Conservation (phyloP, 64 coral and sea anemone species). For the Catalaphyllia jardinei region DNA sequence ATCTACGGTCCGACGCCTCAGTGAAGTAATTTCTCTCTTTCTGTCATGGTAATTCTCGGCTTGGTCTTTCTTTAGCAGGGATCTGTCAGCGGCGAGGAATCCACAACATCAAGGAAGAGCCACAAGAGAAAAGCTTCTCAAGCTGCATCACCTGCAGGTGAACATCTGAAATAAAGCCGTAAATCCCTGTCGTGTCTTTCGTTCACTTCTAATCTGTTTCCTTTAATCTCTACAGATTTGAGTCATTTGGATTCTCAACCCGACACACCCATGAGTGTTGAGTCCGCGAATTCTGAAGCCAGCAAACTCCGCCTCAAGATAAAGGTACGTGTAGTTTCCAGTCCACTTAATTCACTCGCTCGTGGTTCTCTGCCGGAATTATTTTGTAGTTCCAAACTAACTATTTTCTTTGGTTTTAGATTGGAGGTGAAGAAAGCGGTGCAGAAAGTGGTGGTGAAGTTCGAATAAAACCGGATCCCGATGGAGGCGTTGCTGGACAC, state of each 20-base stretch:
- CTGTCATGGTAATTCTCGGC: neutral
- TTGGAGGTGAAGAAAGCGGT: constrained; percentile 80
- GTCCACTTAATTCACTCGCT: too few species aligned
- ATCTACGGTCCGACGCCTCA: too few species aligned
- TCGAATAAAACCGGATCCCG: constrained; percentile 51
- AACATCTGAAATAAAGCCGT: neutral
- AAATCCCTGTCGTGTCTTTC: neutral
- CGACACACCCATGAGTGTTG: constrained; percentile 83
- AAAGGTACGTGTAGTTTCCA: constrained; percentile 62
- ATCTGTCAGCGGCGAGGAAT: constrained; percentile 83
- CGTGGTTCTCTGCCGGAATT: too few species aligned
- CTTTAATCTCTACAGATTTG: neutral
- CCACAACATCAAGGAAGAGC: constrained; percentile 83
- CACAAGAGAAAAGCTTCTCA: constrained; percentile 82
- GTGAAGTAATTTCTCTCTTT: too few species aligned
- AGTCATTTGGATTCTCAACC: constrained; percentile 81
- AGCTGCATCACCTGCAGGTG: constrained; percentile 69
- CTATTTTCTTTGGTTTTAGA: constrained; percentile 36
- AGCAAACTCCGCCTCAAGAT: constrained; percentile 92
- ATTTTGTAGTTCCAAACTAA: too few species aligned
- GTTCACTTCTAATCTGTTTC: neutral
- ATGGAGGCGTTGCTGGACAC: constrained; percentile 23
- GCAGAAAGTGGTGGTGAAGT: constrained; percentile 62
- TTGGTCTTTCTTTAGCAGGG: constrained; percentile 28
- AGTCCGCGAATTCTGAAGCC: constrained; percentile 83